A percentile compares a stretch with the other conserved stretches of the same genome.
These are phyloP conservation scores for Gouania willdenowi DNA, from an alignment of 2,797 vertebrate species.

Conservation along the genomic window DNA sequence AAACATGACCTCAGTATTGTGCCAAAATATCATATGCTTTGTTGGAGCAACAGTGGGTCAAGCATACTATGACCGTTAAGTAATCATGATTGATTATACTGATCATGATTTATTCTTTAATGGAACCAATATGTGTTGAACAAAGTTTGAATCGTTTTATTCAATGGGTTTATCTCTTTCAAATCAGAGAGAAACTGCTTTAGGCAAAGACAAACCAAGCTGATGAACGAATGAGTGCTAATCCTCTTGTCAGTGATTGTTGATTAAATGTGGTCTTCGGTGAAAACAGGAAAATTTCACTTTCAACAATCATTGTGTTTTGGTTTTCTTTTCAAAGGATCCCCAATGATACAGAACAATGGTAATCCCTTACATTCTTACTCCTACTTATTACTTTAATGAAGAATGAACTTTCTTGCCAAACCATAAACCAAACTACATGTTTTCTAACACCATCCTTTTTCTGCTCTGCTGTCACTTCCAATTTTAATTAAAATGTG, in stretches of 20 bases:
- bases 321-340: slow-evolving; percentile 78
- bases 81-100: slow-evolving; percentile 13
- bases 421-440: slow-evolving; percentile 63
- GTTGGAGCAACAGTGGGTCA: background rate
- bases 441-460: slow-evolving; percentile 70
- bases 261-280: slow-evolving; percentile 67
- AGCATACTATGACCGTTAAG: slow-evolving; percentile 17
- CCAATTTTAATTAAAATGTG: slow-evolving; percentile 54
- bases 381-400: slow-evolving; percentile 66
- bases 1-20: too few species aligned
- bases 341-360: slow-evolving; percentile 78
- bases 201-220: slow-evolving; percentile 28
- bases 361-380: slow-evolving; percentile 75
- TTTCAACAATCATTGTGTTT: slow-evolving; percentile 75
- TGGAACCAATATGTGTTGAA: slow-evolving; percentile 13
- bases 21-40: too few species aligned
- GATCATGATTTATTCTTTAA: slow-evolving; percentile 29
- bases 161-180: slow-evolving; percentile 23
- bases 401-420: slow-evolving; percentile 67
- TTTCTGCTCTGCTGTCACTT: slow-evolving; percentile 63
- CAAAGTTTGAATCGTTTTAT: slow-evolving; percentile 34
- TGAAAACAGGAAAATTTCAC: slow-evolving; percentile 62
- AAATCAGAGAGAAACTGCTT: slow-evolving; percentile 47
- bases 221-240: slow-evolving; percentile 64
- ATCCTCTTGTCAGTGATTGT: slow-evolving; percentile 61